These are phyloP conservation scores for Thrips palmi DNA, from an alignment of 1,140 invertebrate species.

Conservation along the genomic window DNA sequence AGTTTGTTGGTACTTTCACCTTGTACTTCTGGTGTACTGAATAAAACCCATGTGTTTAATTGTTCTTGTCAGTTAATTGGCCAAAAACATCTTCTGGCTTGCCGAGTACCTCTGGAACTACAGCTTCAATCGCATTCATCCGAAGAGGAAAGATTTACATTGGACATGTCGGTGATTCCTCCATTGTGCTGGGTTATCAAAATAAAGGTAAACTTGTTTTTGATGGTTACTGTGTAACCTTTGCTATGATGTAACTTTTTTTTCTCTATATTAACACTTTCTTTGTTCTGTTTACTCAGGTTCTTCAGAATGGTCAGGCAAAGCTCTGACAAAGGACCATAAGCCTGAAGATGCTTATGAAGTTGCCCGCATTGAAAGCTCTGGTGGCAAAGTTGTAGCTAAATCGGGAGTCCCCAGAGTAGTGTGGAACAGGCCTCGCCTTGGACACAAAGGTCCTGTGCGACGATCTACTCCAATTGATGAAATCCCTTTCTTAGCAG, in stretches of 20 bases:
- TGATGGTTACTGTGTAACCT: background rate
- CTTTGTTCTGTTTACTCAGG: slow-evolving; percentile 23
- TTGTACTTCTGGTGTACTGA: too few species aligned
- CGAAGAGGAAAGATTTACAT: slow-evolving; percentile 87
- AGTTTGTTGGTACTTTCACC: background rate
- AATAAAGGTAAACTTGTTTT: slow-evolving; percentile 26
- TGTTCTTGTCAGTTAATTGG: slow-evolving; percentile 61
- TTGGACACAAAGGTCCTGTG: slow-evolving; percentile 63
- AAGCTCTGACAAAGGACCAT: slow-evolving; percentile 73
- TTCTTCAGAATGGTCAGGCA: slow-evolving; percentile 53
- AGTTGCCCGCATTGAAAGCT: slow-evolving; percentile 60
- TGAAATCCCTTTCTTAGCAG: slow-evolving; percentile 90
- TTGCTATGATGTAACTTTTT: background rate
- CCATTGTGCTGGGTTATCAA: slow-evolving; percentile 75
- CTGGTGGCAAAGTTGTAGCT: slow-evolving; percentile 60
- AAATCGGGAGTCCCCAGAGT: slow-evolving; percentile 90
- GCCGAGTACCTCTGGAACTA: slow-evolving; percentile 91
- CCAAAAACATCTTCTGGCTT: slow-evolving; percentile 80
- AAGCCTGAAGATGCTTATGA: slow-evolving; percentile 86
- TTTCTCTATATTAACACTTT: background rate
- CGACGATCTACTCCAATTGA: slow-evolving; percentile 70
- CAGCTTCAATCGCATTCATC: slow-evolving; percentile 88
- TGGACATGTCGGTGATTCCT: slow-evolving; percentile 94
- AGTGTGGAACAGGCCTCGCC: slow-evolving; percentile 84
- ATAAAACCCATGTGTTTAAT: too few species aligned